Evolutionary conservation across 2,888 invertebrate species (phyloP).

Genomic region (Drosophila merina): DNA sequence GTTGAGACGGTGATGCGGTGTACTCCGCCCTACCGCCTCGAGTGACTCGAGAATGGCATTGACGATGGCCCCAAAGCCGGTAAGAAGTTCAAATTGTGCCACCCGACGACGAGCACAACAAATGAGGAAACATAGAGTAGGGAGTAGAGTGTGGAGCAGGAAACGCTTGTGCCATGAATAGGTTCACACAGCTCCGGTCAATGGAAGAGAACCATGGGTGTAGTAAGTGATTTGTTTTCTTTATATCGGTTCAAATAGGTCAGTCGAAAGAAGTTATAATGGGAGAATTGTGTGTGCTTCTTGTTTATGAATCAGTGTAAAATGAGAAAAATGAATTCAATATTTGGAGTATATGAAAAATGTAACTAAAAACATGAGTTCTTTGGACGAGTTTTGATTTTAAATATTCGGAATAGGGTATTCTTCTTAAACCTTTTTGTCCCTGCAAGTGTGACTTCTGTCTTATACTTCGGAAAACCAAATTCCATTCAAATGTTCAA

Average conservation of each 20-base stretch:
- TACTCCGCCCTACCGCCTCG: constrained; percentile 18
- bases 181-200: constrained; percentile 25
- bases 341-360: too few species aligned
- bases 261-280: neutral
- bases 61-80: constrained; percentile 34
- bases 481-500: too few species aligned
- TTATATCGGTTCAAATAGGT: neutral
- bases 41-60: constrained; percentile 29
- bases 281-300: neutral
- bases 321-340: too few species aligned
- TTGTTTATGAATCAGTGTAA: too few species aligned
- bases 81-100: constrained; percentile 45
- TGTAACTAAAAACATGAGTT: too few species aligned
- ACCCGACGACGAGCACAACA: constrained; percentile 18
- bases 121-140: neutral
- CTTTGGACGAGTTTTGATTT: too few species aligned
- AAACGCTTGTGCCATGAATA: constrained; percentile 23
- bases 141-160: constrained; percentile 22
- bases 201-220: constrained; percentile 16
- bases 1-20: constrained; percentile 8
- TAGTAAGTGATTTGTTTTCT: constrained; percentile 10
- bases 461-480: too few species aligned
- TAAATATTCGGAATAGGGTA: too few species aligned
- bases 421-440: too few species aligned
- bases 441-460: too few species aligned